Evolutionary conservation across 2,113 vertebrate genomes (phyloP).

Genomic region (Mugil cephalus): DNA sequence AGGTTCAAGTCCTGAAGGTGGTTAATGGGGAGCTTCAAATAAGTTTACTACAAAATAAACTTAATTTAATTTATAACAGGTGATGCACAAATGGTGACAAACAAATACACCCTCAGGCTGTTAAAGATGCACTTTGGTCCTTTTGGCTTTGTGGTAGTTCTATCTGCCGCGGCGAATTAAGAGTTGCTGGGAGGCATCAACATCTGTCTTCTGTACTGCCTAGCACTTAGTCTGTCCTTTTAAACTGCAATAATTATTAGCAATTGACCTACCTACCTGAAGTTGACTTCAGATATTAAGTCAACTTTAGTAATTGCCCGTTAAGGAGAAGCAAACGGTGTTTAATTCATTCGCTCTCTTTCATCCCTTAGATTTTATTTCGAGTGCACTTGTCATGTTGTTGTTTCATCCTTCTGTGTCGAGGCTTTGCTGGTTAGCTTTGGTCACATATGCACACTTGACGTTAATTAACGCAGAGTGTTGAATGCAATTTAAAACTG

Average conservation of each 20-base stretch:
- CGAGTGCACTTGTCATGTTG: not conserved
- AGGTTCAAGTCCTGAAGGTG: conserved; percentile 2
- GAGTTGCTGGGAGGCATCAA: not conserved
- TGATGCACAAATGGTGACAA: not conserved
- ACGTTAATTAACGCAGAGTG: not conserved
- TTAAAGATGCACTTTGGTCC: not conserved
- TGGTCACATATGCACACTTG: not conserved
- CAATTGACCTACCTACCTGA: not conserved
- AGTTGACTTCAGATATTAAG: not conserved
- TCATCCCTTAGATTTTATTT: not conserved
- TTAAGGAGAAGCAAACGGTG: not conserved
- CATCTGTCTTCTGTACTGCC: not conserved
- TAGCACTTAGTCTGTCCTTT: not conserved
- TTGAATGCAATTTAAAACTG: too few species aligned
- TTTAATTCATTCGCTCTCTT: not conserved
- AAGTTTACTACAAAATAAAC: not conserved
- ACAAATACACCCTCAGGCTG: not conserved
- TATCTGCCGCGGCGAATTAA: not conserved
- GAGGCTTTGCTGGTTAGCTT: not conserved
- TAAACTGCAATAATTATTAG: not conserved
- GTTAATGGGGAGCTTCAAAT: conserved; percentile 20
- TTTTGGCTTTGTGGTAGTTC: not conserved
- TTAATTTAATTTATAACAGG: not conserved
- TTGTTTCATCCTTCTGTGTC: conserved; percentile 4
- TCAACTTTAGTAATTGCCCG: not conserved